These are phyloP conservation scores for Syngnathus rostellatus DNA, from an alignment of 2,797 vertebrate genomes.

Conservation along the genomic window DNA sequence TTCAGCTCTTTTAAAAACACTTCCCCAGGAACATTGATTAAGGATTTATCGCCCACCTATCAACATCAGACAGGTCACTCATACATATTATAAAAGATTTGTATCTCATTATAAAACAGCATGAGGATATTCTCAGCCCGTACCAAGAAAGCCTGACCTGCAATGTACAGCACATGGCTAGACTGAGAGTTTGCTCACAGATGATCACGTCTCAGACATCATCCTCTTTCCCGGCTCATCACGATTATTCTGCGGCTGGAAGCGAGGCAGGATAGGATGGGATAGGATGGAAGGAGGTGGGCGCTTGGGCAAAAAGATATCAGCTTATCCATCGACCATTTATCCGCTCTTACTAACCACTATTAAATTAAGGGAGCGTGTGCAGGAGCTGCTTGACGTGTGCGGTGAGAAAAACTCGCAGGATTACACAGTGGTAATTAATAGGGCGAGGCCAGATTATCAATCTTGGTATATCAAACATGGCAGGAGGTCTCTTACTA, in stretches of 20 bases:
- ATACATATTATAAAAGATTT: background rate
- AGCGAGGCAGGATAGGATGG: slow-evolving; percentile 6
- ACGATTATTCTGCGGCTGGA: background rate
- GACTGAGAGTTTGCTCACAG: background rate
- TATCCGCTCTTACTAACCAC: slow-evolving; percentile 51
- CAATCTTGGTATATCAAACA: slow-evolving; percentile 26
- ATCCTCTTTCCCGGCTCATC: background rate
- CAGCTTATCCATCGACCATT: slow-evolving; percentile 54
- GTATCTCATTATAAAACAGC: background rate
- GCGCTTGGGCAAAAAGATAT: slow-evolving; percentile 18
- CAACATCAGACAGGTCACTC: background rate
- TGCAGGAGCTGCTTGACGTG: slow-evolving; percentile 30
- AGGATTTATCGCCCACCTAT: background rate
- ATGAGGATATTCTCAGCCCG: too few species aligned
- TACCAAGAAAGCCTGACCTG: background rate
- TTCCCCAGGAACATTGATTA: background rate
- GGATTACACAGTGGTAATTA: slow-evolving; percentile 63
- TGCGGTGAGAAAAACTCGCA: slow-evolving; percentile 47
- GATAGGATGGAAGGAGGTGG: background rate
- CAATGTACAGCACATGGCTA: background rate
- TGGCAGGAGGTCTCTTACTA: slow-evolving; percentile 35
- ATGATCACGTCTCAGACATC: slow-evolving; percentile 4
- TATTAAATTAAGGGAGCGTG: slow-evolving; percentile 61
- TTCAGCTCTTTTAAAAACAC: background rate
- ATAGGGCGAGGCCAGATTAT: slow-evolving; percentile 65